Conservation (phyloP, 2,797 vertebrate species). For the Silurus lanzhouensis region DNA sequence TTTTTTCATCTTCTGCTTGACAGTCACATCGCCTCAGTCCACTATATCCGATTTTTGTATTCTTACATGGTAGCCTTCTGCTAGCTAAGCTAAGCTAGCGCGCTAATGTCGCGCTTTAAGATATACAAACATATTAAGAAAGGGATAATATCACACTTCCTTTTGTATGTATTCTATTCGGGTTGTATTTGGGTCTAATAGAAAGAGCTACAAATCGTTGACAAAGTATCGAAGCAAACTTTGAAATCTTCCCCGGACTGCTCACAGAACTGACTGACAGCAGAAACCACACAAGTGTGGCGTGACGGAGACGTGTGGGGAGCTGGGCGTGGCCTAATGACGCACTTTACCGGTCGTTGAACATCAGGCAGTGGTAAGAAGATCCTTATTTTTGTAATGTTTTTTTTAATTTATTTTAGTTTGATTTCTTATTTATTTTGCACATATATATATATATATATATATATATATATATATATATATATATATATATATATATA, state of each 20-base stretch:
- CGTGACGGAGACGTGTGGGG: conserved; percentile 25
- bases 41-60: not conserved
- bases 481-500: no score
- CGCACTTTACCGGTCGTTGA: not conserved
- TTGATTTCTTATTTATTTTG: no score
- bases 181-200: not conserved
- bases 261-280: conserved; percentile 37
- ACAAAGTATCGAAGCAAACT: conserved; percentile 14
- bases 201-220: no score
- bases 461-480: no score
- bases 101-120: not conserved
- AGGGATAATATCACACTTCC: not conserved
- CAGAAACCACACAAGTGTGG: conserved; percentile 16
- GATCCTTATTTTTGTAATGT: not conserved
- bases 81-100: conserved; percentile 31
- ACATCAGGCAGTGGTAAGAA: no score
- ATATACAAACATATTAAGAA: conserved; percentile 3
- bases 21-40: conserved; percentile 13
- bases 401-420: not conserved
- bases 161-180: not conserved
- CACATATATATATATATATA: no score
- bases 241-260: conserved; percentile 14
- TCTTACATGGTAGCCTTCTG: conserved; percentile 14
- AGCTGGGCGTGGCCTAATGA: conserved; percentile 26
- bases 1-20: not conserved